A percentile compares a stretch with the other conserved stretches of the same genome.
Conservation (phyloP, 2,888 invertebrate genomes). For the Microchrysa polita region DNA sequence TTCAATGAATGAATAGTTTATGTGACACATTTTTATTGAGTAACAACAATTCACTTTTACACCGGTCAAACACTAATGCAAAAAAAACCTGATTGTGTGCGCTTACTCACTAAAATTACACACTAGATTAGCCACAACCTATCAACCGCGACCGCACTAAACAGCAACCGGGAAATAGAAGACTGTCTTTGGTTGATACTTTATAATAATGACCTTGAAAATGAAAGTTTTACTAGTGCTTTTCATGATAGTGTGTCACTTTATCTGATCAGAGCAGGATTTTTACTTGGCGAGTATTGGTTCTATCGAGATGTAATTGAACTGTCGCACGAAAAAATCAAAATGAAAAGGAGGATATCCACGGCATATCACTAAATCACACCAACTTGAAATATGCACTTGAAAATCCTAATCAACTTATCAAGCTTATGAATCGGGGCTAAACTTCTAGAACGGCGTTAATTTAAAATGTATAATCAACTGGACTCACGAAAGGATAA, state of each 20-base stretch:
- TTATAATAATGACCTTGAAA: conserved; percentile 43
- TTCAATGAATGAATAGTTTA: conserved; percentile 26
- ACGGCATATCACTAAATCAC: too few relatives aligned
- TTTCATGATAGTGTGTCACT: conserved; percentile 22
- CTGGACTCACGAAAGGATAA: too few relatives aligned
- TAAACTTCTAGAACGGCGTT: too few relatives aligned
- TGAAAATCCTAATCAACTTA: too few relatives aligned
- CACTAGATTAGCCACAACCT: too few relatives aligned
- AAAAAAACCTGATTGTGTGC: background rate
- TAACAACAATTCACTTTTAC: background rate
- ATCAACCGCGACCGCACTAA: conserved; percentile 6
- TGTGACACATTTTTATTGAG: conserved; percentile 1
- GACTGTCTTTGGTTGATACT: conserved; percentile 18
- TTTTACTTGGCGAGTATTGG: background rate
- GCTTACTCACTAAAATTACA: too few relatives aligned
- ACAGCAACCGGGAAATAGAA: conserved; percentile 15
- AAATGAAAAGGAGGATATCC: too few relatives aligned
- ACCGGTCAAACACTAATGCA: background rate
- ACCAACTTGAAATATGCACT: too few relatives aligned
- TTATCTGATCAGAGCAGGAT: background rate
- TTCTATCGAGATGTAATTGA: too few relatives aligned
- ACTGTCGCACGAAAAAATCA: too few relatives aligned
- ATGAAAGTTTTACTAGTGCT: conserved; percentile 41
- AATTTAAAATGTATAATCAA: too few relatives aligned
- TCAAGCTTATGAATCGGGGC: too few relatives aligned